These are phyloP conservation scores for Apeltes quadracus DNA, from an alignment of 2,113 vertebrate genomes.

Conservation along the genomic window DNA sequence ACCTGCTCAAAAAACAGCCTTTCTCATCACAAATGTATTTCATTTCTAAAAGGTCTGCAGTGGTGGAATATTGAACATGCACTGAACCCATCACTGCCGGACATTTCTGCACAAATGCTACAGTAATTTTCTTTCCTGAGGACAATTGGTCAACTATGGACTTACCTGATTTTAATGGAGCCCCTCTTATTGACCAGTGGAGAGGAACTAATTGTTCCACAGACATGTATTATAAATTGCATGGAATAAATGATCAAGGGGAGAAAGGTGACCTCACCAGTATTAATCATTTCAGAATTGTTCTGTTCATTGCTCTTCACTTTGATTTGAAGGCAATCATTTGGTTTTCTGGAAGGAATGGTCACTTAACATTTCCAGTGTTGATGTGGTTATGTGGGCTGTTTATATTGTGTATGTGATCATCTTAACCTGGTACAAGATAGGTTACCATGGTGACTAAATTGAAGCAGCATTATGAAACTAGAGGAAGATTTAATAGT, in stretches of 20 bases:
- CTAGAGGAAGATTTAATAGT: constrained; percentile 3
- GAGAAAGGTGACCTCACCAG: background rate
- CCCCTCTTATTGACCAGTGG: constrained; percentile 8
- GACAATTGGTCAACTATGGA: background rate
- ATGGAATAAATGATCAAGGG: constrained; percentile 1
- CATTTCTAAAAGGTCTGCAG: background rate
- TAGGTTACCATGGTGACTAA: constrained; percentile 3
- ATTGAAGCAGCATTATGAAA: background rate
- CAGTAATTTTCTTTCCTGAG: constrained; percentile 27
- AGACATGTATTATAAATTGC: constrained; percentile 14
- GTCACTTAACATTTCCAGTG: background rate
- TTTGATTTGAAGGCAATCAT: constrained; percentile 5
- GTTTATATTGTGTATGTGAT: constrained; percentile 1
- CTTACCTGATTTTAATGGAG: constrained; percentile 9
- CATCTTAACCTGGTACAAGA: background rate
- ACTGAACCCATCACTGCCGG: background rate
- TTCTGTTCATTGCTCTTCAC: background rate
- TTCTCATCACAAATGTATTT: background rate
- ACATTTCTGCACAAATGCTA: constrained; percentile 20
- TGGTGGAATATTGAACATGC: constrained; percentile 1
- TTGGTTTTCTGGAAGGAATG: background rate
- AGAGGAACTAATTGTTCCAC: background rate
- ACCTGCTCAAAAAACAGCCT: background rate
- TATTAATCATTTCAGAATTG: background rate
- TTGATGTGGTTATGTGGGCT: background rate